Base-by-base conservation (phyloP, 2,797 vertebrate genomes). In the Anableps anableps region DNA sequence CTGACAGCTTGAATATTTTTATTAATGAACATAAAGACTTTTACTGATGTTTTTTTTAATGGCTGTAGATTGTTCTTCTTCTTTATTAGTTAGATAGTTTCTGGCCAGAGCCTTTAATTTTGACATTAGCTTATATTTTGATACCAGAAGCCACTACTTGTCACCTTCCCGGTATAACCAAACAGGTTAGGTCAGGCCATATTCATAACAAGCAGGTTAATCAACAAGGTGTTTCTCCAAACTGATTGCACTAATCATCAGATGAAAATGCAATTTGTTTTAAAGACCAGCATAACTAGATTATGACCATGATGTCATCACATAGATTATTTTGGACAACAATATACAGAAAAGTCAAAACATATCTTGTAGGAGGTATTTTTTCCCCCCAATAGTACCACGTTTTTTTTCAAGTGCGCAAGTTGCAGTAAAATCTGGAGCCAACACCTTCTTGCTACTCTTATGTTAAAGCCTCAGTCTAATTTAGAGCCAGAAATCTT, bases 381-480 rank as follows among this genome's bases (percentile, higher is more conserved):
- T 29, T 79, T 55, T 81, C 43, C 55, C 72, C 4, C 36, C 21
- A 74, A 60, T 58, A 45, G 83, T 71, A 80, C 80, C 51, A 10
- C 58, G 38, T 72, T 62, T 34, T 62, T 78, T 53, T 50, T 29
- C 72, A 55, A 74, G n/a, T 26, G 29, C 76, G 74, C 76, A 76
- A 6, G 1, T 29, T 72, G 5, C 17, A 70, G 47, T 51, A 82
- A 53, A 51, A 75, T 86, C 16, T 41, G 50, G 19, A 74, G 58
- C 75, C 0, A 1, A 73, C 76, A 2, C 77, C 73, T 53, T 31
- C 74, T 74, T 76, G 78, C 74, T 77, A 64, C 71, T 82, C 55
- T 73, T n/a, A 72, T 70, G 74, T 75, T 84, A 45, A 64, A 79
- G 58, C 84, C 80, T 83, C 68, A 38, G 75, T 83, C 73, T n/a